phyloP scores from a whole-genome alignment of 2,888 invertebrate genomes.

The Meiosimyza platycephala region DNA sequence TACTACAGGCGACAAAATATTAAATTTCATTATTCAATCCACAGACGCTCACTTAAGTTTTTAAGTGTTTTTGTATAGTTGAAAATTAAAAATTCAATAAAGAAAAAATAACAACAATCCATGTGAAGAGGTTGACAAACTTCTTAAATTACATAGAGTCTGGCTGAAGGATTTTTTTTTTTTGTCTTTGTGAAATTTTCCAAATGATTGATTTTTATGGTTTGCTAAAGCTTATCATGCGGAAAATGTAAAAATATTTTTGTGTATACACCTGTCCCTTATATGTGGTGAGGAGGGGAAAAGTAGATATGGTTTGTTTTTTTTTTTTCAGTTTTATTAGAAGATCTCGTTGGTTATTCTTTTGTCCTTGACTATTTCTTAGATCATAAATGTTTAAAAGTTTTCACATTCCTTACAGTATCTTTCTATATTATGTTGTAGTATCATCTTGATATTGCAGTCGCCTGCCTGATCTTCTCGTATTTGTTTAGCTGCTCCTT shows the following conservation, averaged over 20 bases:
- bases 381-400: no score
- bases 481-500: no score
- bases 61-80: constrained; percentile 32
- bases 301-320: neutral
- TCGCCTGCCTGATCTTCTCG: no score
- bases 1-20: constrained; percentile 33
- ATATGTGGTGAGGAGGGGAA: no score
- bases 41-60: constrained; percentile 24
- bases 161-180: constrained; percentile 6
- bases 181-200: constrained; percentile 21
- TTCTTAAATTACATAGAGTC: constrained; percentile 43
- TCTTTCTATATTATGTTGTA: no score
- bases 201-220: constrained; percentile 24
- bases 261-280: constrained; percentile 17
- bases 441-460: no score
- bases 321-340: neutral
- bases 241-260: constrained; percentile 20
- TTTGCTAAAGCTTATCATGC: constrained; percentile 12
- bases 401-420: no score
- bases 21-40: constrained; percentile 22
- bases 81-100: neutral
- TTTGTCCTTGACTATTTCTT: no score
- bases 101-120: neutral
- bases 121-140: constrained; percentile 35
- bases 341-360: no score